A percentile compares a stretch with the other conserved stretches of the same genome.
Conservation (phyloP, 2,797 vertebrate genomes). For the Neosalanx taihuensis region DNA sequence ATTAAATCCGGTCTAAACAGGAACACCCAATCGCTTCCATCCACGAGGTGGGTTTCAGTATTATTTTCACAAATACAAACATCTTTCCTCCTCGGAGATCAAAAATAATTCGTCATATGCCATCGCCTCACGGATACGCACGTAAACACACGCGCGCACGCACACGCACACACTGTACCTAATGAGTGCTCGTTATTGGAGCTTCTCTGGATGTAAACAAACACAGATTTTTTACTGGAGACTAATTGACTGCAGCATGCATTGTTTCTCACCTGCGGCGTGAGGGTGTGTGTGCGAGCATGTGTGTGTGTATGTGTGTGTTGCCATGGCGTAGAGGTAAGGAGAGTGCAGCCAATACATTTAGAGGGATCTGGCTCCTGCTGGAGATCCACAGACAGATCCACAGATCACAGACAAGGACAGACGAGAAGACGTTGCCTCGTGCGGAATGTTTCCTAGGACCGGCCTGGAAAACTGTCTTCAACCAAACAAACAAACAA, state of each 20-base stretch:
- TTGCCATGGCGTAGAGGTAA: neutral
- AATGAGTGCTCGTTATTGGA: neutral
- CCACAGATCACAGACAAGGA: neutral
- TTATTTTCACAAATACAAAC: too few relatives aligned
- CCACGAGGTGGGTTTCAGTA: too few relatives aligned
- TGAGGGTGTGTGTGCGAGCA: constrained; percentile 7
- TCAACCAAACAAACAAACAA: neutral
- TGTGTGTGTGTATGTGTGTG: neutral
- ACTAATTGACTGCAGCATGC: constrained; percentile 9
- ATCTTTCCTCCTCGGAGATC: too few relatives aligned
- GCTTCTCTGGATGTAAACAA: constrained; percentile 14
- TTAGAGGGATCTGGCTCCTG: too few relatives aligned
- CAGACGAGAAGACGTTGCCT: neutral
- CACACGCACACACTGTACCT: neutral
- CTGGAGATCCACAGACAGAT: neutral
- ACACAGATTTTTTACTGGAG: constrained; percentile 14
- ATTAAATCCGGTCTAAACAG: constrained; percentile 8
- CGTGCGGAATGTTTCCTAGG: constrained; percentile 2
- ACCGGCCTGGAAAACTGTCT: neutral
- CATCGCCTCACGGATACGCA: neutral
- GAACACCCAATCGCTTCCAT: neutral
- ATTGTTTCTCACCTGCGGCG: neutral
- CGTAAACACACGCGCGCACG: constrained; percentile 1
- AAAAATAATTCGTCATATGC: too few relatives aligned
- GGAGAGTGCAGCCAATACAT: neutral